Evolutionary conservation across 1,140 invertebrate species (phyloP).

Genomic region (Cherax destructor): DNA sequence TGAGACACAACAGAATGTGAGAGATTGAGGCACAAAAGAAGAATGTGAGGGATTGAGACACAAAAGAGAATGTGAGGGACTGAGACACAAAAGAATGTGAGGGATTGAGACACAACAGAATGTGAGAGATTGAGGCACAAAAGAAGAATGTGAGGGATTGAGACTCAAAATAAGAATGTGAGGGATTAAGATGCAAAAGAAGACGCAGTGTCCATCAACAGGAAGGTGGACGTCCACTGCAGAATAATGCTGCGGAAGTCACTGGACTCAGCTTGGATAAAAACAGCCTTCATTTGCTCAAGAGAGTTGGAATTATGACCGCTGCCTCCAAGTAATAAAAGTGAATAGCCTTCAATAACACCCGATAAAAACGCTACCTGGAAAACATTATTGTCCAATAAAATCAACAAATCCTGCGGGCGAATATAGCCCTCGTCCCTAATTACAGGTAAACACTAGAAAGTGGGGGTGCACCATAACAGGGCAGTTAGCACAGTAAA

Average conservation of each 20-base stretch:
- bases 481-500: slow-evolving; percentile 8
- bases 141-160: too few species aligned
- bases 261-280: background rate
- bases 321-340: background rate
- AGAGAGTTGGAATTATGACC: background rate
- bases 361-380: background rate
- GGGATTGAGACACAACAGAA: too few species aligned
- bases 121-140: too few species aligned
- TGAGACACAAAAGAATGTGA: too few species aligned
- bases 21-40: too few species aligned
- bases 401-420: background rate
- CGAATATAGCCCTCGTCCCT: background rate
- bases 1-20: too few species aligned
- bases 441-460: slow-evolving; percentile 20
- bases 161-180: too few species aligned
- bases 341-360: background rate
- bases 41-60: too few species aligned
- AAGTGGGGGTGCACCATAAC: background rate
- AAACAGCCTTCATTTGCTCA: background rate
- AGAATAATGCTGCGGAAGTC: background rate
- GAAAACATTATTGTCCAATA: slow-evolving; percentile 8
- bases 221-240: background rate
- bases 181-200: too few species aligned
- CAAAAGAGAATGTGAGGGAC: too few species aligned
- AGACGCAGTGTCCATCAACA: too few species aligned